Conservation (phyloP, 64 coral and sea anemone genomes). For the Pocillopora verrucosa region DNA sequence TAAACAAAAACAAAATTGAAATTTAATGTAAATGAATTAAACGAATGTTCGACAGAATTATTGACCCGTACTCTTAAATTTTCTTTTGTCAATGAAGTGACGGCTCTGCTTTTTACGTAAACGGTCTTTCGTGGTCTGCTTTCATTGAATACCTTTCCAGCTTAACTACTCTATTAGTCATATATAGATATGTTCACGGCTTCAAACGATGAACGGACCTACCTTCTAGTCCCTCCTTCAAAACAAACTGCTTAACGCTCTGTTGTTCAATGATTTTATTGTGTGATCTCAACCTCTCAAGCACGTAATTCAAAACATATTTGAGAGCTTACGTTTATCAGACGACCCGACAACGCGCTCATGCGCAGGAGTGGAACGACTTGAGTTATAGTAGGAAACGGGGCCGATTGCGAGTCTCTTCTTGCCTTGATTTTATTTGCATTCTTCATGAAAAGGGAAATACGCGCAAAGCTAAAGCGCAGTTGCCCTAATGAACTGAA, state of each 20-base stretch:
- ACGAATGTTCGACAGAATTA: background rate
- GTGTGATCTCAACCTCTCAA: background rate
- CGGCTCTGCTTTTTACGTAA: too few species aligned
- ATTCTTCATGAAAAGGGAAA: too few species aligned
- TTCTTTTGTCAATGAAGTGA: too few species aligned
- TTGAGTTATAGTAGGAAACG: too few species aligned
- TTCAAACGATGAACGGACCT: background rate
- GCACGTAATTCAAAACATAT: background rate
- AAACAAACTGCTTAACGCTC: conserved; percentile 8
- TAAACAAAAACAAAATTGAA: background rate
- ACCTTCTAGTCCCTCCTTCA: background rate
- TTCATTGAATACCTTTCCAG: too few species aligned
- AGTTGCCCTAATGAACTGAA: background rate
- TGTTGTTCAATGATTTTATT: background rate
- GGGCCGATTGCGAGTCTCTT: too few species aligned
- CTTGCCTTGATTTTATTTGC: too few species aligned
- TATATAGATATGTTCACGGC: background rate
- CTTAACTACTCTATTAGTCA: too few species aligned
- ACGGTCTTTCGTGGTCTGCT: too few species aligned
- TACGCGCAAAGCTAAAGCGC: too few species aligned
- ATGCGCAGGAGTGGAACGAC: background rate
- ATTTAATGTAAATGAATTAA: background rate
- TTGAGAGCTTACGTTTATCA: background rate
- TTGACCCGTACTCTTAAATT: too few species aligned
- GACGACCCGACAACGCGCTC: background rate